Evolutionary conservation across 1,140 invertebrate species (phyloP), one percentile per base, ranked within the genome.

Genomic region (Gonioctena quinquepunctata): DNA sequence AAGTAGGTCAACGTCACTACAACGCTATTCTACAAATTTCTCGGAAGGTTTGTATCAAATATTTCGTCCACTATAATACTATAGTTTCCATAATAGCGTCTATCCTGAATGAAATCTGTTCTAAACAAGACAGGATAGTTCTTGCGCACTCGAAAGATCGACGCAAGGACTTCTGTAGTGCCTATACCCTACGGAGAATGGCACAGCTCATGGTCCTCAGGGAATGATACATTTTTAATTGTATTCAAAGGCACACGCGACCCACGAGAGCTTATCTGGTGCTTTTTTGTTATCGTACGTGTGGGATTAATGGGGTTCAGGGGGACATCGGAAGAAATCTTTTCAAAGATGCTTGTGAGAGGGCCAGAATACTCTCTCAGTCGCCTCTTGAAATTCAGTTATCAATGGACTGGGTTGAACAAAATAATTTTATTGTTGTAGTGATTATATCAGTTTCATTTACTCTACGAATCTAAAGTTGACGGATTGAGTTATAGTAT

Each of bases 211-310:
- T 18, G 16, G 25, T 59, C 56, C 23, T 23, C 8, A 8, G 25
- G 56, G 56, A 16, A 22, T 59, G 56, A n/a, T 59, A 59, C 56
- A 56, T 50, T 16, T 56, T 66, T 66, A 57, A 28, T 66, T 49
- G 26, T 56, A 56, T 28, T n/a, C 33, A 42, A 42, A 42, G 11
- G 60, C 28, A 69, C 68, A 49, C 18, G 33, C 63, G 68, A 48
- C 52, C 28, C 18, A 27, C 23, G 25, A 25, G 27, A 33, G 18
- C 65, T 52, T 61, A 23, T 68, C 21, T 26, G 11, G 42, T 26
- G 25, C 22, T 48, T 50, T 56, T 66, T 49, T 60, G 23, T 50
- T 42, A 16, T 28, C 25, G 33, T 25, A 60, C 50, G 54, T 61
- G 59, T 57, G 23, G 56, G 56, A 64, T 64, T 66, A 59, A 59